Evolutionary conservation across 2,113 vertebrate genomes (phyloP).

Genomic region (Aplodontia rufa): DNA sequence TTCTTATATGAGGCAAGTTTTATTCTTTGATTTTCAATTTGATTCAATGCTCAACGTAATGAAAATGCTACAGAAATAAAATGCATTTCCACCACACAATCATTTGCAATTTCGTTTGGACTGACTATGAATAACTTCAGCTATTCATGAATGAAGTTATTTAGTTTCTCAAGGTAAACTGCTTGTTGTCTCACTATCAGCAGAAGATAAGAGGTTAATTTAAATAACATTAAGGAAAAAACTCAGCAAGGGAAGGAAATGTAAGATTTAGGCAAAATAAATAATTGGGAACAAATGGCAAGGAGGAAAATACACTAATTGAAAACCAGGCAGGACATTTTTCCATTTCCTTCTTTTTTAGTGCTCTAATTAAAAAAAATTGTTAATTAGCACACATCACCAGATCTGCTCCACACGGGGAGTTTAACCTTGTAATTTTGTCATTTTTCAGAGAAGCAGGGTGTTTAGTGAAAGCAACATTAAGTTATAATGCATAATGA

Average conservation of each 20-base stretch:
- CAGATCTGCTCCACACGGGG: slow-evolving; percentile 35
- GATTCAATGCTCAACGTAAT: neutral
- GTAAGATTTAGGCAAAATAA: slow-evolving; percentile 57
- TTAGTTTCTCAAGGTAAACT: neutral
- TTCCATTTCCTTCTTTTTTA: slow-evolving; percentile 33
- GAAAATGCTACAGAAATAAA: slow-evolving; percentile 37
- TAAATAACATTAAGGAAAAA: neutral
- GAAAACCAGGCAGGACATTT: slow-evolving; percentile 49
- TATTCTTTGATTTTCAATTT: slow-evolving; percentile 52
- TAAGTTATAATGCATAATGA: slow-evolving; percentile 65
- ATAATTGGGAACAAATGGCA: slow-evolving; percentile 43
- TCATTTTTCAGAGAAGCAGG: slow-evolving; percentile 59
- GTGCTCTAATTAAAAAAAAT: slow-evolving; percentile 60
- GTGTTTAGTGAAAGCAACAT: slow-evolving; percentile 62
- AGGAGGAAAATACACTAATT: slow-evolving; percentile 59
- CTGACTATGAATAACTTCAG: neutral
- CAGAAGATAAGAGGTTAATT: slow-evolving; percentile 24
- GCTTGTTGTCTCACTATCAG: neutral
- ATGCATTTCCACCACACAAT: neutral
- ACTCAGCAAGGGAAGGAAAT: neutral
- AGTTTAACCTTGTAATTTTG: slow-evolving; percentile 66
- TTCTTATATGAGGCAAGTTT: slow-evolving; percentile 34
- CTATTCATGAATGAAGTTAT: slow-evolving; percentile 46
- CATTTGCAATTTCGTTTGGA: slow-evolving; percentile 20
- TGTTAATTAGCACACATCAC: slow-evolving; percentile 60